Conservation (phyloP, 1,140 invertebrate species). For the Philaenus spumarius region DNA sequence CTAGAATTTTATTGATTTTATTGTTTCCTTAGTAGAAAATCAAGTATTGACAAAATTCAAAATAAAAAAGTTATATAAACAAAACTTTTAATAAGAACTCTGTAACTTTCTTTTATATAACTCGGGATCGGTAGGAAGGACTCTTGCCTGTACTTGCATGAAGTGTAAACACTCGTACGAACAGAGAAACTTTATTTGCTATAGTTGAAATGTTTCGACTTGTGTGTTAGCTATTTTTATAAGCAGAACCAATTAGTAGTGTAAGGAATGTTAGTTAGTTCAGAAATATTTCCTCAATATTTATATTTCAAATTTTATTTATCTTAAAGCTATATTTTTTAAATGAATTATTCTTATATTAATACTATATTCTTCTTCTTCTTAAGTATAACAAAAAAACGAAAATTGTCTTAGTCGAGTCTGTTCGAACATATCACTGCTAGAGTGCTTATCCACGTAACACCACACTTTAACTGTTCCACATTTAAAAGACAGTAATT, state of each 20-base stretch:
- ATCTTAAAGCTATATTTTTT: not conserved
- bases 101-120: not conserved
- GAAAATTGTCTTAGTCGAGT: not conserved
- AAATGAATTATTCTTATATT: not conserved
- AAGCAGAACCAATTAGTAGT: too few species aligned
- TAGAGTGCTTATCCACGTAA: conserved; percentile 2
- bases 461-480: not conserved
- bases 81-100: not conserved
- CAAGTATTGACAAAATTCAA: conserved; percentile 2
- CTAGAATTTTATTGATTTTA: conserved; percentile 18
- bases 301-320: not conserved
- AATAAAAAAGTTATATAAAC: not conserved
- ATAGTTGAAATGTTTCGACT: not conserved
- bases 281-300: not conserved
- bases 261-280: too few species aligned
- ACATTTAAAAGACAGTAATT: conserved; percentile 13
- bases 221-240: too few species aligned
- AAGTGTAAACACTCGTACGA: not conserved
- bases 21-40: conserved; percentile 5
- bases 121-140: too few species aligned
- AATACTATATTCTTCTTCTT: not conserved
- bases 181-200: not conserved
- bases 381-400: not conserved
- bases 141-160: too few species aligned
- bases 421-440: conserved; percentile 4